A percentile compares a stretch with the other conserved stretches of the same genome.
Evolutionary conservation across 2,888 invertebrate genomes (phyloP).

Genomic region (Taphrorychus bicolor): DNA sequence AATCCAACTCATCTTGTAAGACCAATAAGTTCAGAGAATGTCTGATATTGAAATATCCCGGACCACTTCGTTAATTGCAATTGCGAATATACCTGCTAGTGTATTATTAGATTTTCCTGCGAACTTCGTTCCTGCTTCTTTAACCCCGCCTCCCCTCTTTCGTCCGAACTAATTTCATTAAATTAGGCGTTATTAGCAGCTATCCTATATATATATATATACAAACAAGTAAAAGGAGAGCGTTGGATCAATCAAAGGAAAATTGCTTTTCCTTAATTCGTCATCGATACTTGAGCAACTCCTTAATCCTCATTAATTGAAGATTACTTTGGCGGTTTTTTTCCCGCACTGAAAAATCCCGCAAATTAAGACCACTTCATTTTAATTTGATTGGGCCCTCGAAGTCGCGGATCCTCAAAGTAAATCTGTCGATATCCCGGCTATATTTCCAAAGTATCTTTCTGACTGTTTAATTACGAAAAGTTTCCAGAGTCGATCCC

Average conservation of each 20-base stretch:
- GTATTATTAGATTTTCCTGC: constrained; percentile 57
- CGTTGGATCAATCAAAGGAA: too few relatives aligned
- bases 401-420: constrained; percentile 37
- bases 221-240: too few relatives aligned
- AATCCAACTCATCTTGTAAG: background rate
- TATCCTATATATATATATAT: background rate
- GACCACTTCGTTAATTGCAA: constrained; percentile 56
- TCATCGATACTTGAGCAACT: constrained; percentile 51
- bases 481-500: constrained; percentile 42
- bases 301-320: constrained; percentile 48
- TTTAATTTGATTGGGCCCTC: constrained; percentile 41
- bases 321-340: constrained; percentile 38
- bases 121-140: constrained; percentile 25
- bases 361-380: constrained; percentile 39
- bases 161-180: constrained; percentile 25
- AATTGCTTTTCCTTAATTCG: too few relatives aligned
- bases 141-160: constrained; percentile 29
- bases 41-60: constrained; percentile 57
- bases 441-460: constrained; percentile 40
- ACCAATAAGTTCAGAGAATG: constrained; percentile 53
- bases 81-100: constrained; percentile 55
- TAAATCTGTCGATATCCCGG: constrained; percentile 43
- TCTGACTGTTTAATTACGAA: constrained; percentile 43
- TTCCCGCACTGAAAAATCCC: constrained; percentile 18
- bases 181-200: constrained; percentile 26